phyloP scores from a whole-genome alignment of 2,113 vertebrate species.

The Baryphthengus martii region DNA sequence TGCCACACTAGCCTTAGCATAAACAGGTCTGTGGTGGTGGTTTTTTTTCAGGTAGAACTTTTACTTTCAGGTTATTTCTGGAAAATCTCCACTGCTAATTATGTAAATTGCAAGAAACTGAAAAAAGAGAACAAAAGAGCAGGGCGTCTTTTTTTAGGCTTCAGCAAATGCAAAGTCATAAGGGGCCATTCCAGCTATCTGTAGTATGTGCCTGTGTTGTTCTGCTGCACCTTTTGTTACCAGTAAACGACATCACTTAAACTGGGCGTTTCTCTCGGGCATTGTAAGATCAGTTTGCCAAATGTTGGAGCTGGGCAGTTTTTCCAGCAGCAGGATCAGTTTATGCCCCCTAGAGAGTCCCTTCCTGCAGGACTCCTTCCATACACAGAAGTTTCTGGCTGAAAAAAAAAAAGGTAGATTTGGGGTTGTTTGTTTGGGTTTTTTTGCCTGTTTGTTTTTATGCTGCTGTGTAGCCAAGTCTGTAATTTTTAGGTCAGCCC shows the following conservation, averaged over 20 bases:
- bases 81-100: slow-evolving; percentile 9
- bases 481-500: neutral
- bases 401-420: neutral
- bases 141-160: slow-evolving; percentile 6
- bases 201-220: neutral
- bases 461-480: neutral
- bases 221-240: neutral
- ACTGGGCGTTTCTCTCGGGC: neutral
- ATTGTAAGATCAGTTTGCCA: neutral
- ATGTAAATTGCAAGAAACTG: slow-evolving; percentile 14
- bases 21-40: neutral
- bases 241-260: neutral
- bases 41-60: neutral
- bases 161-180: slow-evolving; percentile 10
- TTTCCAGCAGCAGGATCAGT: neutral
- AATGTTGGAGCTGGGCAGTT: neutral
- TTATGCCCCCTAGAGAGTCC: neutral
- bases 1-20: neutral
- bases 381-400: neutral
- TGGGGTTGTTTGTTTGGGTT: neutral
- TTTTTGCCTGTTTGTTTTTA: neutral
- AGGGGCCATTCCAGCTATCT: neutral
- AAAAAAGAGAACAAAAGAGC: slow-evolving; percentile 15
- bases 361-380: neutral
- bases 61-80: slow-evolving; percentile 54